Conservation (phyloP, 2,888 invertebrate genomes). For the Rosalia funebris region DNA sequence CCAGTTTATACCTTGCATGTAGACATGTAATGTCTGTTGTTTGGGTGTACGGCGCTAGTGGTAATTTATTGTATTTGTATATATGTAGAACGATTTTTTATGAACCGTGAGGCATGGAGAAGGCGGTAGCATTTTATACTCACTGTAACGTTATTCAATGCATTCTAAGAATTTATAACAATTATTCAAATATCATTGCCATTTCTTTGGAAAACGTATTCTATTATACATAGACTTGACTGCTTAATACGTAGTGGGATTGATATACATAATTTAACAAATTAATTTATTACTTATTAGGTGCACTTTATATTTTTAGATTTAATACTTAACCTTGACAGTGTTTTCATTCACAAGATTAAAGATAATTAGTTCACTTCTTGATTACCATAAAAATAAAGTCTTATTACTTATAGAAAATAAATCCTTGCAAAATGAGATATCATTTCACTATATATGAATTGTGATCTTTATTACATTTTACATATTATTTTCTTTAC, state of each 20-base stretch:
- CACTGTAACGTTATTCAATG: constrained; percentile 40
- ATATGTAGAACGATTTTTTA: constrained; percentile 40
- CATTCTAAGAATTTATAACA: constrained; percentile 47
- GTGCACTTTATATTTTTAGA: not conserved
- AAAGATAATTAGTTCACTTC: not conserved
- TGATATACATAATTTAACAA: constrained; percentile 2
- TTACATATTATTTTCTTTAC: too few species aligned
- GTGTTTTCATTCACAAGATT: not conserved
- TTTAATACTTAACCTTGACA: not conserved
- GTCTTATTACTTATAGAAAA: too few species aligned
- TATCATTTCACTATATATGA: too few species aligned
- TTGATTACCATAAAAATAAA: not conserved
- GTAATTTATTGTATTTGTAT: constrained; percentile 40
- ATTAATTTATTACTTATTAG: constrained; percentile 1
- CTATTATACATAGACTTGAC: not conserved
- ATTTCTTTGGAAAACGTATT: constrained; percentile 35
- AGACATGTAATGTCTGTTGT: constrained; percentile 29
- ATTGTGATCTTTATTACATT: too few species aligned
- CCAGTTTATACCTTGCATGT: constrained; percentile 29
- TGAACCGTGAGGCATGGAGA: constrained; percentile 22
- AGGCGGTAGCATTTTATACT: constrained; percentile 38
- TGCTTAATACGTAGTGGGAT: constrained; percentile 1
- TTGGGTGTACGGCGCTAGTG: constrained; percentile 40
- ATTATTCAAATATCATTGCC: constrained; percentile 47
- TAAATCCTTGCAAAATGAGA: too few species aligned